Evolutionary conservation across 2,113 vertebrate genomes (phyloP).

Genomic region (Tragelaphus strepsiceros): DNA sequence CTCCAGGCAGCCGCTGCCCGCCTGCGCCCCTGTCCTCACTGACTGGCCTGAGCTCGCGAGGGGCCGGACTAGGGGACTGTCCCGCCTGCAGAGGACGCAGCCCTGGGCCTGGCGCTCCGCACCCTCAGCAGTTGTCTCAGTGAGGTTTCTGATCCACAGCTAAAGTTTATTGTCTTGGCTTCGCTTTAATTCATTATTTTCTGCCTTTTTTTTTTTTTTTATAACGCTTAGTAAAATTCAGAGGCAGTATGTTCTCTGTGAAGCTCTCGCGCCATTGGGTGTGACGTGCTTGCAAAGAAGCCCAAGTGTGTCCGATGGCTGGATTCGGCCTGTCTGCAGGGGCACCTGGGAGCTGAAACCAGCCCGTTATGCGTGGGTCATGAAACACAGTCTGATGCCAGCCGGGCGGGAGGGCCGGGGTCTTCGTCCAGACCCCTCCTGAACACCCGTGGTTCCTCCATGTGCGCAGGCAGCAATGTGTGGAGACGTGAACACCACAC

Average conservation of each 20-base stretch:
- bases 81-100: neutral
- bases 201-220: neutral
- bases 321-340: neutral
- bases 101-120: neutral
- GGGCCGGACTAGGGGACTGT: neutral
- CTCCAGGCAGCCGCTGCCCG: neutral
- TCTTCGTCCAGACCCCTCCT: neutral
- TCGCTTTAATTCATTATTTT: neutral
- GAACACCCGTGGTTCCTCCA: rapidly evolving
- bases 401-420: neutral
- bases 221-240: neutral
- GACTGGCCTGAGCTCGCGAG: neutral
- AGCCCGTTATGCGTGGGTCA: neutral
- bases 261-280: neutral
- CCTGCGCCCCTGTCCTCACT: neutral
- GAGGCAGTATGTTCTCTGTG: neutral
- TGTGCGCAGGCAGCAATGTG: neutral
- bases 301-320: neutral
- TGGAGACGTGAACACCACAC: rapidly evolving
- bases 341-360: neutral
- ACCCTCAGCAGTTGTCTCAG: neutral
- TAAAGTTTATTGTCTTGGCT: neutral
- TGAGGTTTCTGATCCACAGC: neutral
- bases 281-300: neutral
- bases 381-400: neutral